These are phyloP conservation scores for Drosophila elegans DNA, from an alignment of 1,140 invertebrate species.

Conservation along the genomic window DNA sequence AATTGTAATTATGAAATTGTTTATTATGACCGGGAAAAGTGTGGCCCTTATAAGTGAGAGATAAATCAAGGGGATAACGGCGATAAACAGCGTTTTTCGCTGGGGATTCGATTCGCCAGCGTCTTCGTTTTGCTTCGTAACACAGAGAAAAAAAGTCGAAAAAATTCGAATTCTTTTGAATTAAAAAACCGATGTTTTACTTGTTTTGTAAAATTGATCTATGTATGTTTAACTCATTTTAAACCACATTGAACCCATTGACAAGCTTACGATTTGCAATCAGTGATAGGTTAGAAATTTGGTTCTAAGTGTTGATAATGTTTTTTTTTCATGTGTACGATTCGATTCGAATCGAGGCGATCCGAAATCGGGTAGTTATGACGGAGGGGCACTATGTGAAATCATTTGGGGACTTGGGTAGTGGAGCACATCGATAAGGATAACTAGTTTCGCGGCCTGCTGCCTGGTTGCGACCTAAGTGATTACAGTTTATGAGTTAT, in stretches of 20 bases:
- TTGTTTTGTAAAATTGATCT: no score
- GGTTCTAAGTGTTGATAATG: no score
- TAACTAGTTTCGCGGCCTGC: conserved; percentile 63
- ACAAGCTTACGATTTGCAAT: no score
- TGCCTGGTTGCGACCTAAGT: conserved; percentile 54
- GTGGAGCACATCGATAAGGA: conserved; percentile 54
- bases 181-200: no score
- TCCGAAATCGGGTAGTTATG: conserved; percentile 1
- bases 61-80: conserved; percentile 78
- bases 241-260: no score
- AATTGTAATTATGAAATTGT: conserved; percentile 71
- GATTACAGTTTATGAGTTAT: conserved; percentile 80
- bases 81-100: conserved; percentile 63
- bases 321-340: no score
- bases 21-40: conserved; percentile 62
- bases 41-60: conserved; percentile 60
- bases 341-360: conserved; percentile 27
- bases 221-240: no score
- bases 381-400: conserved; percentile 4
- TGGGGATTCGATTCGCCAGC: conserved; percentile 37
- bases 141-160: neutral
- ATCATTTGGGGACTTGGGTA: conserved; percentile 10
- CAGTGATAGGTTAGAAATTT: no score
- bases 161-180: no score
- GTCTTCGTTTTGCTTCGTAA: conserved; percentile 18